These are phyloP conservation scores for Taenioides sp. DNA, from an alignment of 2,797 vertebrate species.

Conservation along the genomic window DNA sequence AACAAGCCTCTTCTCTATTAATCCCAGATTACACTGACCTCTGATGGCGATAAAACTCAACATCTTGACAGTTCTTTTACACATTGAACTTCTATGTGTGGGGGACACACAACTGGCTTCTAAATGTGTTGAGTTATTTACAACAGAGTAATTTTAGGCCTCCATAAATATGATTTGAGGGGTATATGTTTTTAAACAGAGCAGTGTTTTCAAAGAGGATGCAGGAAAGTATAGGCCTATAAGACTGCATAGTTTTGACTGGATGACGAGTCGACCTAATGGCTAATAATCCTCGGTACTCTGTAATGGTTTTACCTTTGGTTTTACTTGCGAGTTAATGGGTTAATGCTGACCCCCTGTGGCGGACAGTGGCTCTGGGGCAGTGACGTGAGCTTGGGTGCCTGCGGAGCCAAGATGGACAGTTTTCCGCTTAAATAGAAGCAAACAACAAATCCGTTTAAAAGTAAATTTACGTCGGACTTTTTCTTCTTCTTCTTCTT, in stretches of 20 bases:
- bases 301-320: background rate
- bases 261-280: background rate
- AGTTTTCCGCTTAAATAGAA: background rate
- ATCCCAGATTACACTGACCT: no score
- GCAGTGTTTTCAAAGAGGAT: no score
- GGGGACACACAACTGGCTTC: no score
- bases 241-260: background rate
- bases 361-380: constrained; percentile 23
- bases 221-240: no score
- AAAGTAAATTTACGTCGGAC: background rate
- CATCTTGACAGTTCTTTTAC: no score
- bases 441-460: background rate
- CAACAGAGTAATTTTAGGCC: no score
- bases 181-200: no score
- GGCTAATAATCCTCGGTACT: background rate
- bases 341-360: constrained; percentile 60
- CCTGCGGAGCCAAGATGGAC: background rate
- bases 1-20: no score
- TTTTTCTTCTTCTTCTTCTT: background rate
- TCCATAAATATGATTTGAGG: no score
- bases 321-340: background rate
- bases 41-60: no score
- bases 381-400: background rate
- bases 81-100: no score
- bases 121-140: no score